Conservation (phyloP, 2,888 invertebrate genomes). For the Seira ritae region DNA sequence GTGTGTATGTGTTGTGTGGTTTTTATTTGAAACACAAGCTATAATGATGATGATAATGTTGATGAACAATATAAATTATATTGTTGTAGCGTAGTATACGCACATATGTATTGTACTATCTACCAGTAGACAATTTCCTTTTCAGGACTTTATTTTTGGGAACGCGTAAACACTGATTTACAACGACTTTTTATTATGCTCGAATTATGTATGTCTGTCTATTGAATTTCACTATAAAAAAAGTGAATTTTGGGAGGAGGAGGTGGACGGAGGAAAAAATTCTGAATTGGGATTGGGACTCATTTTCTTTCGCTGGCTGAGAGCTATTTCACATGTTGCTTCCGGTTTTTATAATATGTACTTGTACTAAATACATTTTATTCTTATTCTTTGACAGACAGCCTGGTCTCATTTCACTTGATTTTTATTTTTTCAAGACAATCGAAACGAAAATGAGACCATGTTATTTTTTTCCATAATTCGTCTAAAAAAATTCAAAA, state of each 20-base stretch:
- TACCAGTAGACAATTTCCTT: not conserved
- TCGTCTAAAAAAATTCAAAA: not conserved
- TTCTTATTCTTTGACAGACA: not conserved
- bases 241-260: too few relatives aligned
- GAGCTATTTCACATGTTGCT: slow-evolving; percentile 51
- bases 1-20: too few relatives aligned
- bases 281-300: too few relatives aligned
- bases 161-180: not conserved
- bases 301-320: slow-evolving; percentile 45
- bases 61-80: too few relatives aligned
- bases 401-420: too few relatives aligned
- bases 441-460: not conserved
- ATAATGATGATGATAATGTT: too few relatives aligned
- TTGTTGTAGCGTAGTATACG: not conserved
- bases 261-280: too few relatives aligned
- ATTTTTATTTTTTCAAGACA: not conserved
- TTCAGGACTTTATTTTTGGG: not conserved
- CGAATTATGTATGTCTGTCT: not conserved
- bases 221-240: not conserved
- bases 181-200: not conserved
- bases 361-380: slow-evolving; percentile 28
- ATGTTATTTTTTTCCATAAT: not conserved
- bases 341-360: slow-evolving; percentile 56
- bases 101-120: not conserved
- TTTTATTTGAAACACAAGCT: too few relatives aligned